Base-by-base conservation (phyloP, 2,113 vertebrate genomes). In the Mixornis gularis region DNA sequence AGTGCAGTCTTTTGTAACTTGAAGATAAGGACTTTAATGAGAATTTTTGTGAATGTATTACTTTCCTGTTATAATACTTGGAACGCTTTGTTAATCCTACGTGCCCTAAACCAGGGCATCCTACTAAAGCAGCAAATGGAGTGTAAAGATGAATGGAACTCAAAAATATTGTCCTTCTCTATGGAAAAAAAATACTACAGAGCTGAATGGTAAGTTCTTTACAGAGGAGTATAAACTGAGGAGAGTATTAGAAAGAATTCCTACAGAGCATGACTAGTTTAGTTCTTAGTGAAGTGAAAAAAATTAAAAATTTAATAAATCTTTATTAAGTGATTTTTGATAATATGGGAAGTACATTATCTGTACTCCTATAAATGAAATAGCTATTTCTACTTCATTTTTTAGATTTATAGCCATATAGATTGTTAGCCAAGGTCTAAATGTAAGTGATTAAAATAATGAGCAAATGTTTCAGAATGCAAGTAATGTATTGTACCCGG, bases 41-140 rank as follows among this genome's bases (percentile, higher is more conserved):
- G 85, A 89, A 64, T 83, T 89, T 91, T 87, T 95, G 68, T 89
- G 77, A 83, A 85, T 91, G 27, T 83, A 49, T 93, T 96, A 78
- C 79, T 93, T 94, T 72, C 89, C 79, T 85, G 71, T 95, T 92
- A 92, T 73, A 94, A 94, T 91, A 82, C n/a, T 95, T 91, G 71
- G 87, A 87, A 89, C 0, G 0, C 52, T 80, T 86, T 74, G 74
- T 78, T 92, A 94, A 92, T 94, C 89, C 46, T 63, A 10, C 22
- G 30, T 78, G 36, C 30, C 38, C 59, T 52, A 52, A 78, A 22
- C 8, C 38, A 78, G 30, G 48, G 34, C 38, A 29, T 41, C 48
- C 85, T 48, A 77, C 66, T 76, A 95, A 94, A 92, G 66, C 55
- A 85, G 85, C 38, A 92, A 82, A 89, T 56, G 81, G 74, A 86